These are phyloP conservation scores for Rhogogaster chlorosoma DNA, from an alignment of 2,888 invertebrate species.

Conservation along the genomic window DNA sequence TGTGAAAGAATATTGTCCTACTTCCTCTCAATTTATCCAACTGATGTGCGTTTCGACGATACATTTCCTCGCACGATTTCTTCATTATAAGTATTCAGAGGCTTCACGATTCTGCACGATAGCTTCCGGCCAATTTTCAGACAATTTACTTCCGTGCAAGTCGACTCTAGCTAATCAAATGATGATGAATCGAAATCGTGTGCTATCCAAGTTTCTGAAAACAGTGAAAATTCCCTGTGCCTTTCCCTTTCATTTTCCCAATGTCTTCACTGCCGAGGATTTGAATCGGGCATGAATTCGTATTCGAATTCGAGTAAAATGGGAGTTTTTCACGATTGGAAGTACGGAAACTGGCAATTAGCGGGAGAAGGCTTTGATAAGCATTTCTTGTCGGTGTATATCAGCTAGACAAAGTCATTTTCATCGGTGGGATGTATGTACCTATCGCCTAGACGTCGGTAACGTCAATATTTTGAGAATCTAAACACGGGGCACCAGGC, in stretches of 20 bases:
- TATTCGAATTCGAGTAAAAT: not conserved
- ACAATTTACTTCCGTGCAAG: not conserved
- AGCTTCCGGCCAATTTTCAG: not conserved
- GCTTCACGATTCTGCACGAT: not conserved
- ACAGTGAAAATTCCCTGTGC: not conserved
- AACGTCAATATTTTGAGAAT: slow-evolving; percentile 48
- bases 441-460: not conserved
- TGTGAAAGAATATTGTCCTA: not conserved
- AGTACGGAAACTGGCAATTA: not conserved
- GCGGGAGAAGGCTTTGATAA: not conserved
- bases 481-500: slow-evolving; percentile 42
- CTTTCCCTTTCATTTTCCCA: not conserved
- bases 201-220: not conserved
- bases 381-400: slow-evolving; percentile 4
- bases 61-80: not conserved
- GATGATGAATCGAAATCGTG: not conserved
- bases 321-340: not conserved
- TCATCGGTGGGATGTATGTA: not conserved
- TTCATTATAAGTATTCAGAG: not conserved
- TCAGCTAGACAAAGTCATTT: not conserved
- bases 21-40: not conserved
- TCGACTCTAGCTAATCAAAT: not conserved
- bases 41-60: not conserved
- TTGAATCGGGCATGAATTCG: not conserved
- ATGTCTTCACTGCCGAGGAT: not conserved